phyloP scores from a whole-genome alignment of 2,797 vertebrate species.

The Lutjanus campechanus region DNA sequence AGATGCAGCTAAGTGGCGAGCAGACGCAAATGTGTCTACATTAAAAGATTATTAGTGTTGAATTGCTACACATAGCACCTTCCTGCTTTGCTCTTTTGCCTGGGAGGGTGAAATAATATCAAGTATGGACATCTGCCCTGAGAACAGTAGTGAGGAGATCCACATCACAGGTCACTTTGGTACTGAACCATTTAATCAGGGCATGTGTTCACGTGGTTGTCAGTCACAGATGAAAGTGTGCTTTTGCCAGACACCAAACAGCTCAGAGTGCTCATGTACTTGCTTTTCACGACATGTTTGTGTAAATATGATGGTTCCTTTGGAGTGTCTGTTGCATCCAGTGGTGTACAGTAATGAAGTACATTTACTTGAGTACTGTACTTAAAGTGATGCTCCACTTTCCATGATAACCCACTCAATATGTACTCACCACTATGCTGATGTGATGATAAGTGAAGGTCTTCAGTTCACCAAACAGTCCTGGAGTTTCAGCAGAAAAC shows the following conservation, averaged over 20 bases:
- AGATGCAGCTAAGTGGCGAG: not conserved
- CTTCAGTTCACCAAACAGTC: no score
- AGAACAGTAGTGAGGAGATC: not conserved
- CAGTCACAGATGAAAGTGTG: not conserved
- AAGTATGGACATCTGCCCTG: not conserved
- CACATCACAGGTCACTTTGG: constrained; percentile 1
- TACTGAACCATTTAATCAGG: not conserved
- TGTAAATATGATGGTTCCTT: not conserved
- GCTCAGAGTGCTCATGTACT: not conserved
- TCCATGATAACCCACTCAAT: no score
- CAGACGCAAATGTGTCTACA: not conserved
- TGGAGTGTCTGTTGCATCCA: no score
- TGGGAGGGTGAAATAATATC: not conserved
- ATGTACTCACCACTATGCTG: no score
- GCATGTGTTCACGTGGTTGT: constrained; percentile 3
- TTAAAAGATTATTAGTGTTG: not conserved
- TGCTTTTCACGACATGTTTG: constrained; percentile 2
- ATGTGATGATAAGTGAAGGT: no score
- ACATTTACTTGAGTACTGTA: no score
- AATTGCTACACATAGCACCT: constrained; percentile 26
- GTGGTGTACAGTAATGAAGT: no score
- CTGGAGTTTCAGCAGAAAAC: no score
- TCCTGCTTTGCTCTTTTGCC: constrained; percentile 1
- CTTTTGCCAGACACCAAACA: not conserved
- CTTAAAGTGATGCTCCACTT: no score